Conservation (phyloP, 2,888 invertebrate species). For the Ptychoptera albimana region DNA sequence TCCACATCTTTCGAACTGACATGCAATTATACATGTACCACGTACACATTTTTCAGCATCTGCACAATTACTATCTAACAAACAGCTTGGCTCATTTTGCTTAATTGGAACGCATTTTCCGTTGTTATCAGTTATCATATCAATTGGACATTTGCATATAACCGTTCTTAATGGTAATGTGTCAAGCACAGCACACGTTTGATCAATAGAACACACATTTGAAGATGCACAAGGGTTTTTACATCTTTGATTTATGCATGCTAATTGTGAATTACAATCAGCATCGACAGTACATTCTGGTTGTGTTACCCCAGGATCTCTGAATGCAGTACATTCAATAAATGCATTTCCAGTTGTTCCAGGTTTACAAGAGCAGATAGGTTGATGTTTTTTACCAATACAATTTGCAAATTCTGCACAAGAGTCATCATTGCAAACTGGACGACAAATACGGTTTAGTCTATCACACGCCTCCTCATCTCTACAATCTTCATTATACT, state of each 20-base stretch:
- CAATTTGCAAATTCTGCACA: constrained; percentile 70
- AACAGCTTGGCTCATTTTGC: constrained; percentile 43
- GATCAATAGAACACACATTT: constrained; percentile 58
- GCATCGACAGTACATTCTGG: constrained; percentile 58
- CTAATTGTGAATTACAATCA: constrained; percentile 57
- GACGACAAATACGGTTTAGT: constrained; percentile 64
- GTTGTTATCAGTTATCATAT: constrained; percentile 55
- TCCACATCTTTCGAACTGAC: constrained; percentile 61
- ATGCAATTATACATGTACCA: constrained; percentile 64
- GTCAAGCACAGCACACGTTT: constrained; percentile 64
- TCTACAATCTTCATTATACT: constrained; percentile 79
- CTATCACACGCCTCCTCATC: constrained; percentile 72
- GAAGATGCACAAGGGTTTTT: constrained; percentile 58
- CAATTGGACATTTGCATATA: constrained; percentile 73
- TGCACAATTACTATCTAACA: constrained; percentile 56
- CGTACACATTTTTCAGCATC: constrained; percentile 57
- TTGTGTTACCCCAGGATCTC: constrained; percentile 22
- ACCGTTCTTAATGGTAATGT: constrained; percentile 67
- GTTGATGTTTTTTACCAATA: constrained; percentile 54
- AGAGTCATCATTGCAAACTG: constrained; percentile 65
- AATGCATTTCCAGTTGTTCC: constrained; percentile 70
- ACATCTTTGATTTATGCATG: constrained; percentile 63
- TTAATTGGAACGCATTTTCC: constrained; percentile 51
- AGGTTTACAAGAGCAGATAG: constrained; percentile 57
- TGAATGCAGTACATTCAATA: constrained; percentile 42